Conservation (phyloP, 2,888 invertebrate genomes). For the Heteromyza rotundicornis region DNA sequence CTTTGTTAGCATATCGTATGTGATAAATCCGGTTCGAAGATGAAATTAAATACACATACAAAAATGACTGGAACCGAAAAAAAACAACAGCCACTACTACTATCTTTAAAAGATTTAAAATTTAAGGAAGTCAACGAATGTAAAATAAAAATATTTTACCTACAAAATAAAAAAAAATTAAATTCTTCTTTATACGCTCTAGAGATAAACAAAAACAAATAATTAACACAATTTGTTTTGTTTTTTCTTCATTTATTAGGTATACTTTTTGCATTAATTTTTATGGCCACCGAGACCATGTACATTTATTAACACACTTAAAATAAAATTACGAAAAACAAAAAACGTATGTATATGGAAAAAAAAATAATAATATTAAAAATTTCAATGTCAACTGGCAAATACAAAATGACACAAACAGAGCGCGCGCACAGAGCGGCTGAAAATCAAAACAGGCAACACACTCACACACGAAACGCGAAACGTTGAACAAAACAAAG, state of each 20-base stretch:
- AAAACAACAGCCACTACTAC: too few relatives aligned
- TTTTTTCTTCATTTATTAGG: neutral
- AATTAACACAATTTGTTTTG: neutral
- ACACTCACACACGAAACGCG: too few relatives aligned
- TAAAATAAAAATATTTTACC: neutral
- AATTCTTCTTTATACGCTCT: neutral
- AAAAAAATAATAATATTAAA: slow-evolving; percentile 4
- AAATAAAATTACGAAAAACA: neutral
- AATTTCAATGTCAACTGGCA: slow-evolving; percentile 1
- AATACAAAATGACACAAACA: neutral
- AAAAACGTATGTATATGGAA: too few relatives aligned
- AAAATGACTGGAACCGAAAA: too few relatives aligned
- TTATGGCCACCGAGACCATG: neutral
- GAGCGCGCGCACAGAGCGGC: too few relatives aligned
- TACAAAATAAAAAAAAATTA: neutral
- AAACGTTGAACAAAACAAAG: too few relatives aligned
- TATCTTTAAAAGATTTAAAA: neutral
- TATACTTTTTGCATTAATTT: neutral
- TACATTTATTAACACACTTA: slow-evolving; percentile 5
- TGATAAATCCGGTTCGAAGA: neutral
- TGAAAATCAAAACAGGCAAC: too few relatives aligned
- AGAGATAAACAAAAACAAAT: neutral
- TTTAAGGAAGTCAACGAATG: neutral
- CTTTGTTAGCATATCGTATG: too few relatives aligned
- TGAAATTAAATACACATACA: neutral